phyloP scores from a whole-genome alignment of 2,113 vertebrate genomes.

The Campylomormyrus numenius region DNA sequence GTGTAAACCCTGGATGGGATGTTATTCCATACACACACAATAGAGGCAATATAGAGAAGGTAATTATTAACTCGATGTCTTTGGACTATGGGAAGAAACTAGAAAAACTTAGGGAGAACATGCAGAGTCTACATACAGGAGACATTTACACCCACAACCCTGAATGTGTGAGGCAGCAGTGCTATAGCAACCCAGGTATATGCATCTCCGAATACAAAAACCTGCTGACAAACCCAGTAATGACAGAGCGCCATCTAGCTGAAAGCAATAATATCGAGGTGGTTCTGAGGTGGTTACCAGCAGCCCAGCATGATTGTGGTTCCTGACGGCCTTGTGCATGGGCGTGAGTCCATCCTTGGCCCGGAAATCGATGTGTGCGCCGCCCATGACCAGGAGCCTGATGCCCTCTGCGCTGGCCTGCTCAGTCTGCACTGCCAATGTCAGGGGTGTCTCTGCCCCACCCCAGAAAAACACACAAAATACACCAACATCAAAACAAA shows the following conservation, averaged over 20 bases:
- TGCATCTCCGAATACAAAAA: not conserved
- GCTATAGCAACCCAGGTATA: not conserved
- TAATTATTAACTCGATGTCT: not conserved
- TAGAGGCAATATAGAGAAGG: not conserved
- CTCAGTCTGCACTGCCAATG: conserved; percentile 67
- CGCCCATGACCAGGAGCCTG: conserved; percentile 73
- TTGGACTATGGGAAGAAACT: not conserved
- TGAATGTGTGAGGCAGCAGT: not conserved
- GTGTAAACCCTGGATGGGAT: not conserved
- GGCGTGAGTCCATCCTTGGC: conserved; percentile 76
- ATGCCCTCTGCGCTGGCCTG: conserved; percentile 66
- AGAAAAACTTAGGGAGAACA: not conserved
- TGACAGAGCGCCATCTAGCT: not conserved
- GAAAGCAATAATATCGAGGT: not conserved
- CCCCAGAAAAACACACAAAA: not conserved
- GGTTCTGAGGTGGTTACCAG: conserved; percentile 54
- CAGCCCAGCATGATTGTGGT: conserved; percentile 73
- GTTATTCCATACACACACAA: not conserved
- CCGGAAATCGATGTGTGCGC: conserved; percentile 82
- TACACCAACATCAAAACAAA: not conserved
- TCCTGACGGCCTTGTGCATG: conserved; percentile 75
- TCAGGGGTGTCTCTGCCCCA: conserved; percentile 73
- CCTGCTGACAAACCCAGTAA: not conserved
- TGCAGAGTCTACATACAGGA: not conserved
- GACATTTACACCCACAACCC: not conserved